These are phyloP conservation scores for Dynastes hyllus DNA, from an alignment of 2,888 invertebrate species.

Conservation along the genomic window DNA sequence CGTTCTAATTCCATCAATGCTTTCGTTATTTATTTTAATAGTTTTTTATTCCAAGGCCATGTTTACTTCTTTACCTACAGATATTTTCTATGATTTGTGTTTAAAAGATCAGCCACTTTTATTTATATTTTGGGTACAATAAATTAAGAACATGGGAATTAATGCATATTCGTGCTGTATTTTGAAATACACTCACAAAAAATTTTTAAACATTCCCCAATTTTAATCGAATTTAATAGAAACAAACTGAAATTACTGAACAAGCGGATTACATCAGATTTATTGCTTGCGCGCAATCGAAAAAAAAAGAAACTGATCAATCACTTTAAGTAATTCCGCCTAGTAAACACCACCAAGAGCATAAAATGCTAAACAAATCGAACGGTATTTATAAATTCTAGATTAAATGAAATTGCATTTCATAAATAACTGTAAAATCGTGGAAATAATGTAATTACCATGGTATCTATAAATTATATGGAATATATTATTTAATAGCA, in stretches of 20 bases:
- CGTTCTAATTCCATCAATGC: too few relatives aligned
- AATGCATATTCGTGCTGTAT: neutral
- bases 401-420: conserved; percentile 42
- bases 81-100: too few relatives aligned
- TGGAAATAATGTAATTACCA: conserved; percentile 48
- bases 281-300: conserved; percentile 5
- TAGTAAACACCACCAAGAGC: conserved; percentile 26
- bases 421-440: conserved; percentile 38
- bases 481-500: conserved; percentile 48
- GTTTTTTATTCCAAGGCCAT: too few relatives aligned
- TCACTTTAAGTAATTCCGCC: neutral
- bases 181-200: neutral
- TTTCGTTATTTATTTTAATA: too few relatives aligned
- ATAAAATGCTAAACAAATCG: conserved; percentile 34
- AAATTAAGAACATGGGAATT: too few relatives aligned
- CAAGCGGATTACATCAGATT: conserved; percentile 33
- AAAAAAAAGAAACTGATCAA: conserved; percentile 15
- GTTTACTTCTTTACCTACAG: too few relatives aligned
- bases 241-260: neutral
- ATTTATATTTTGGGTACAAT: too few relatives aligned
- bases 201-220: neutral
- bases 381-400: conserved; percentile 33
- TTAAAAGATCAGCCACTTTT: too few relatives aligned
- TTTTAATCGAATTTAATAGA: neutral
- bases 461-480: conserved; percentile 46